Evolutionary conservation across 2,797 vertebrate species (phyloP).

Genomic region (Phaenicophaeus curvirostris): DNA sequence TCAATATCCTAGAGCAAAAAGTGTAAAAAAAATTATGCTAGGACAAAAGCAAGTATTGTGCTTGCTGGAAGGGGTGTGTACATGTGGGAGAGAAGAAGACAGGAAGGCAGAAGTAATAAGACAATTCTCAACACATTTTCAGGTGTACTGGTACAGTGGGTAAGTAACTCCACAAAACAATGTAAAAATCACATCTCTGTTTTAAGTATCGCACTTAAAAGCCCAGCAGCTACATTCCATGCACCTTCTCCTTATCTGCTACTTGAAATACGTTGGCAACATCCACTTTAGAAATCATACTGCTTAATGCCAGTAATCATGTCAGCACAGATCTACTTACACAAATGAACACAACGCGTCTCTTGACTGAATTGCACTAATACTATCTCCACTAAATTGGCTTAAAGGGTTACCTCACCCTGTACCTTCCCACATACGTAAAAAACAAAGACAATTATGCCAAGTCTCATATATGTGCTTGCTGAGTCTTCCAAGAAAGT

Average conservation of each 20-base stretch:
- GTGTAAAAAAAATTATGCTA: slow-evolving; percentile 12
- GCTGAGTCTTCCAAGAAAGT: neutral
- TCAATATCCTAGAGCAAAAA: slow-evolving; percentile 89
- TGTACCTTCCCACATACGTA: neutral
- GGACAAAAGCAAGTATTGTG: neutral
- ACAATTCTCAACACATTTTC: neutral
- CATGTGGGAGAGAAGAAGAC: neutral
- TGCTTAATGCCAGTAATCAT: neutral
- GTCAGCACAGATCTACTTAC: neutral
- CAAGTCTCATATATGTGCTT: neutral
- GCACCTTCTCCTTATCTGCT: neutral
- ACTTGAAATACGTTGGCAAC: neutral
- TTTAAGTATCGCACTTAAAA: neutral
- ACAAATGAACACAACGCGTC: neutral
- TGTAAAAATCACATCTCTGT: neutral
- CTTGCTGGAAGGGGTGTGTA: neutral
- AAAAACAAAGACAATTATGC: neutral
- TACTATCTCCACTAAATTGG: slow-evolving; percentile 36
- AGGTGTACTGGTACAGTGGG: neutral
- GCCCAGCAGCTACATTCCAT: neutral
- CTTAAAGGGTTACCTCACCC: neutral
- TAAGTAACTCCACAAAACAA: neutral
- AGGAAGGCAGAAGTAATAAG: neutral
- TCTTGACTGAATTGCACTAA: neutral
- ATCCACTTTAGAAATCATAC: neutral